phyloP scores from a whole-genome alignment of 2,113 vertebrate species.

The Dasyurus viverrinus region DNA sequence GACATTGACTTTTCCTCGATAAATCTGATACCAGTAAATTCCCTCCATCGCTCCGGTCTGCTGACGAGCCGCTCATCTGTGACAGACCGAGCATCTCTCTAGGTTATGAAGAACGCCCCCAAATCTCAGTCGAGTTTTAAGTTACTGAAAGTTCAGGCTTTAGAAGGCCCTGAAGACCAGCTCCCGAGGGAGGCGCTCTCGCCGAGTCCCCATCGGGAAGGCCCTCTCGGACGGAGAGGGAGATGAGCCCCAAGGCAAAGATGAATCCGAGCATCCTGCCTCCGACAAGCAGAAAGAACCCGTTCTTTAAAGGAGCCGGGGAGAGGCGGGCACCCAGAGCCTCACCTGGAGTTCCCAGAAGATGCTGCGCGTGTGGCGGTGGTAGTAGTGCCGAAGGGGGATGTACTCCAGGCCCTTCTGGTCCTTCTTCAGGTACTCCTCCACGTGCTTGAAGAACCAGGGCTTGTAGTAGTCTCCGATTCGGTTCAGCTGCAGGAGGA shows the following conservation, averaged over 20 bases:
- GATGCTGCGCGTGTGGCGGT: constrained; percentile 97
- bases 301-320: neutral
- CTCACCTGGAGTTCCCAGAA: constrained; percentile 99
- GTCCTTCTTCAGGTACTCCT: constrained; percentile 88
- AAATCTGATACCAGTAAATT: neutral
- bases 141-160: neutral
- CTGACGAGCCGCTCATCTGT: neutral
- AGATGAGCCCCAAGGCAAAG: neutral
- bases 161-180: neutral
- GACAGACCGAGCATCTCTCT: neutral
- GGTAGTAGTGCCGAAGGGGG: constrained; percentile 97
- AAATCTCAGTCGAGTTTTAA: neutral
- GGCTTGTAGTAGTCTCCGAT: constrained; percentile 97
- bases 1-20: neutral
- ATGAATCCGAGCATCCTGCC: neutral
- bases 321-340: neutral
- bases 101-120: neutral
- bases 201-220: neutral
- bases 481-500: constrained; percentile 89
- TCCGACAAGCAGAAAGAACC: neutral
- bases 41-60: neutral
- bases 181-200: neutral
- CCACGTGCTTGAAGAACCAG: constrained; percentile 98
- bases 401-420: constrained; percentile 91
- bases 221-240: neutral